A percentile compares a stretch with the other conserved stretches of the same genome.
Conservation (phyloP, 1,140 invertebrate genomes). For the Leptinotarsa undecemlineata region DNA sequence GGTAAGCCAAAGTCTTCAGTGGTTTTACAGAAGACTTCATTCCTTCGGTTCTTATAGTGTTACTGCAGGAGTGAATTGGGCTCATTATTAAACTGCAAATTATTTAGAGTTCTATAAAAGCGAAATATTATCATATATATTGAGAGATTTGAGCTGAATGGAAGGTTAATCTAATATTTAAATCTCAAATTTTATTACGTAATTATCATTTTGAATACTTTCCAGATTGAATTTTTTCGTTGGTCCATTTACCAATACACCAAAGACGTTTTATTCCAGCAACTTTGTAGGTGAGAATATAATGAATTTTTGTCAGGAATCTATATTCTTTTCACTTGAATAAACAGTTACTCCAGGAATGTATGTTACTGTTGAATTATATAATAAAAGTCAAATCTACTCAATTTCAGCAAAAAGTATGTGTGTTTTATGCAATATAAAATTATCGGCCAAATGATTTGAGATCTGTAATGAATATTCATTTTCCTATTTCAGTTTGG, state of each 20-base stretch:
- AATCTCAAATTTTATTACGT: too few species aligned
- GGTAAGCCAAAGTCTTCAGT: too few species aligned
- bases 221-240: constrained; percentile 12
- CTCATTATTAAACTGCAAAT: too few species aligned
- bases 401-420: neutral
- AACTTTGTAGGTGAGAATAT: constrained; percentile 6
- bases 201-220: neutral
- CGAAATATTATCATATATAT: too few species aligned
- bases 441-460: neutral
- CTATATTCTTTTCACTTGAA: neutral
- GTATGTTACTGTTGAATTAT: neutral
- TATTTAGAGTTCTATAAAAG: too few species aligned
- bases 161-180: too few species aligned
- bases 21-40: too few species aligned
- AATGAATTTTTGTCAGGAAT: neutral
- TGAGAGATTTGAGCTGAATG: too few species aligned
- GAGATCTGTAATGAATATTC: neutral
- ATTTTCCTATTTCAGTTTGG: constrained; percentile 6
- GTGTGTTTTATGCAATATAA: neutral
- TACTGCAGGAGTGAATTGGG: too few species aligned
- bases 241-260: neutral
- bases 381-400: neutral
- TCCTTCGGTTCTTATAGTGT: too few species aligned
- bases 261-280: constrained; percentile 17
- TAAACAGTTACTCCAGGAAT: neutral